These are phyloP conservation scores for Lophochroa leadbeateri DNA, from an alignment of 2,113 vertebrate genomes.

Conservation along the genomic window DNA sequence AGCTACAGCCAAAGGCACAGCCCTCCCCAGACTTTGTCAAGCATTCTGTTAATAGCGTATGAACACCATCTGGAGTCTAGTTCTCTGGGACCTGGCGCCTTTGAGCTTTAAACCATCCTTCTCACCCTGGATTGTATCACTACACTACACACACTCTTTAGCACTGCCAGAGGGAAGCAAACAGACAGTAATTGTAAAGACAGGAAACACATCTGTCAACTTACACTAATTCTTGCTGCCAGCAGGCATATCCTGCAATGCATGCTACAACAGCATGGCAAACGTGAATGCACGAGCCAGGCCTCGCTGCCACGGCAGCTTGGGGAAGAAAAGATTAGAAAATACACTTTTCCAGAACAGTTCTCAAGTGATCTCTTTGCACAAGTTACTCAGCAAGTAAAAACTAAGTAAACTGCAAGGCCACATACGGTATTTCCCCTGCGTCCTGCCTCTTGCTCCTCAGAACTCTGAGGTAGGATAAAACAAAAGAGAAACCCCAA, in stretches of 20 bases:
- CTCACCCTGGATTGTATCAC: conserved; percentile 42
- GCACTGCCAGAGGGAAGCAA: conserved; percentile 62
- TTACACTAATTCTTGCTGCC: conserved; percentile 59
- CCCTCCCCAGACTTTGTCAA: neutral
- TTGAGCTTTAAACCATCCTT: conserved; percentile 52
- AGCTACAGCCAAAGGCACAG: conserved; percentile 14
- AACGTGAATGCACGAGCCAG: neutral
- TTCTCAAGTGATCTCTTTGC: neutral
- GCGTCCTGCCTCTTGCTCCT: neutral
- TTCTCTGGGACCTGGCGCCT: conserved; percentile 41
- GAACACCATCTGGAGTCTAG: conserved; percentile 13
- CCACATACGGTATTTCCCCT: accelerated
- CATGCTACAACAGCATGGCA: neutral
- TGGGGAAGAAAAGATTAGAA: accelerated
- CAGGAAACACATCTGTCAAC: conserved; percentile 66
- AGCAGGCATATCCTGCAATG: conserved; percentile 44
- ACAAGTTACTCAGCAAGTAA: neutral
- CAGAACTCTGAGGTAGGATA: neutral
- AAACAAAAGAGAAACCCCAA: conserved; percentile 24
- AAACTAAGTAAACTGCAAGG: neutral
- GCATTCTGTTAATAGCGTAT: neutral
- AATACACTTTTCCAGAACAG: neutral
- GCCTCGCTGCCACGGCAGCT: neutral
- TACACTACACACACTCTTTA: conserved; percentile 10
- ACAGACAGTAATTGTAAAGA: conserved; percentile 60